Base-by-base conservation (phyloP, 1,140 invertebrate genomes). In the Hypsibius dujardini region DNA sequence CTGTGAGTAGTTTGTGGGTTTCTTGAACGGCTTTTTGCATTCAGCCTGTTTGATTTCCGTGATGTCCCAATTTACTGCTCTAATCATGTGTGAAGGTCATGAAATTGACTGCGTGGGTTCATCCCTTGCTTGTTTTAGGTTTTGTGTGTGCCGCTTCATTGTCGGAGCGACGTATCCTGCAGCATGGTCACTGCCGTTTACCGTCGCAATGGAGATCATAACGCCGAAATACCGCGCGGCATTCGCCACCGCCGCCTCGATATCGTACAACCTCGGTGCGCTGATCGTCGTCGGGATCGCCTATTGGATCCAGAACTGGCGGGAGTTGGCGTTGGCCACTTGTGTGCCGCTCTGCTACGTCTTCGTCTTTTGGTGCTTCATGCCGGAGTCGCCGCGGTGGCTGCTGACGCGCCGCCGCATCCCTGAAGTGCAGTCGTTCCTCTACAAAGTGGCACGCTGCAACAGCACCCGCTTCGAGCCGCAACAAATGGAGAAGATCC, bases 291-390 rank as follows among this genome's bases (percentile, higher is more conserved):
- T 88, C 46, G 83, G 83, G 14, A 83, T 90, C 1, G 87, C 88
- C 2, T 90, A 88, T 76, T 75, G 86, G n/a, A 83, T 90, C 69
- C 79, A 87, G 1, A 87, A 89, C 76, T 92, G 89, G 89, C 82
- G 87, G 70, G 84, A 87, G 69, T 79, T 90, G 3, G 86, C 88
- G 0, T 76, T 91, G 70, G 85, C 87, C 0, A 92, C 89, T 1
- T 90, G 90, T 2, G 78, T 87, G 7, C 90, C 91, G 1, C 93
- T 93, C 77, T 81, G 88, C 50, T 77, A 87, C 0, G 91, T 91
- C 75, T 91, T 90, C 75, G 78, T 88, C 1, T 92, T 90, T 75
- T 89, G 88, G 86, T 89, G n/a, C 50, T 77, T 75, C 70, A 74
- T 78, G 46, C 77, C 77, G 1, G 78, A 79, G 72, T 78, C 77